phyloP scores from a whole-genome alignment of 2,888 invertebrate species.

The Drosophila subquinaria region DNA sequence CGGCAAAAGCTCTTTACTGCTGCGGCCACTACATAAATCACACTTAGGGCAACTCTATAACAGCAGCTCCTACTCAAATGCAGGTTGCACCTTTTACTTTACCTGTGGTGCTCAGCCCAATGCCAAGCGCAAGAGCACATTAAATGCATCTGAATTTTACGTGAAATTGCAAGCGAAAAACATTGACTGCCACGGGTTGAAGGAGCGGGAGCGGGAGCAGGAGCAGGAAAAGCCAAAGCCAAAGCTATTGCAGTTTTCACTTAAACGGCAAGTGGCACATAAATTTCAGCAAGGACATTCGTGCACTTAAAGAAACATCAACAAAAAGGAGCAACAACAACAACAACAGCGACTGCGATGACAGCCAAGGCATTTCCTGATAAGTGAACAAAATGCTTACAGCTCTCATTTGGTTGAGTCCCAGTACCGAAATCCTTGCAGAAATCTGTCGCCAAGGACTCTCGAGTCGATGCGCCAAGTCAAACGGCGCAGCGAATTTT shows the following conservation, averaged over 20 bases:
- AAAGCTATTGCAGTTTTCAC: conserved; percentile 76
- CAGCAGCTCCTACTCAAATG: conserved; percentile 31
- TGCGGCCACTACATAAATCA: conserved; percentile 61
- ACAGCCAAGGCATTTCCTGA: conserved; percentile 53
- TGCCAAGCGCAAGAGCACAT: conserved; percentile 43
- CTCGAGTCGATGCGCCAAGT: conserved; percentile 49
- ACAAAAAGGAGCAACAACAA: conserved; percentile 20
- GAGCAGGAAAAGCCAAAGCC: conserved; percentile 15
- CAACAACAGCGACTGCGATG: conserved; percentile 18
- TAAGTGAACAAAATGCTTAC: conserved; percentile 63
- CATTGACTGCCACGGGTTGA: not conserved
- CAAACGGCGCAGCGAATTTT: conserved; percentile 57
- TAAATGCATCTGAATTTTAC: conserved; percentile 51
- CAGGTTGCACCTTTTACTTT: conserved; percentile 36
- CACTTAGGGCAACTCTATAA: conserved; percentile 52
- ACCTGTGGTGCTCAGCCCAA: conserved; percentile 38
- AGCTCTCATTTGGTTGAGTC: conserved; percentile 38
- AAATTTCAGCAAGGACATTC: conserved; percentile 74
- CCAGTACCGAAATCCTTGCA: conserved; percentile 44
- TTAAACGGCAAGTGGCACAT: conserved; percentile 74
- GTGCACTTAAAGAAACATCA: conserved; percentile 46
- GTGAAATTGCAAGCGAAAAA: conserved; percentile 27
- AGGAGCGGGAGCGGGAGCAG: not conserved
- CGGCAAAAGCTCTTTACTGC: conserved; percentile 45
- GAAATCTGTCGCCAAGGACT: conserved; percentile 61